Percentiles rank a stretch among this genome's conserved stretches.
Conservation (phyloP, 2,797 vertebrate genomes). For the Lacerta bilineata region DNA sequence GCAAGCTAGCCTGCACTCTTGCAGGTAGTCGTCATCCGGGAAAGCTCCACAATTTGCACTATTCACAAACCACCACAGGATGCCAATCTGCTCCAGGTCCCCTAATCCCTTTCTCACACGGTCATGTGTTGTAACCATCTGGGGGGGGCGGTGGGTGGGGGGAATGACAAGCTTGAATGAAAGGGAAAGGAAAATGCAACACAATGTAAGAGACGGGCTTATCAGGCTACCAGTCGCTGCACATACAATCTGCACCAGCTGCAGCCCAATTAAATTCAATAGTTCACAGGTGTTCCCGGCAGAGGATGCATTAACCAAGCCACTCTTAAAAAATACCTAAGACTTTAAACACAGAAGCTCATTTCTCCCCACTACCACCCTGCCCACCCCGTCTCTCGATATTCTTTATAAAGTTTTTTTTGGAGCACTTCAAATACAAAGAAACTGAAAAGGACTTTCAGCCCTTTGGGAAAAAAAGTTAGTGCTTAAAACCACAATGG, state of each 20-base stretch:
- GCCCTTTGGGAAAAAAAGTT: slow-evolving; percentile 47
- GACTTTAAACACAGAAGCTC: slow-evolving; percentile 68
- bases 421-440: slow-evolving; percentile 79
- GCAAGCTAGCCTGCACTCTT: slow-evolving; percentile 31
- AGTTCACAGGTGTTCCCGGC: slow-evolving; percentile 82
- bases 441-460: slow-evolving; percentile 75
- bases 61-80: slow-evolving; percentile 74
- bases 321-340: slow-evolving; percentile 79
- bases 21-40: slow-evolving; percentile 76
- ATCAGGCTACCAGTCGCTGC: slow-evolving; percentile 64
- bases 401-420: slow-evolving; percentile 77
- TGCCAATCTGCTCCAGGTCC: slow-evolving; percentile 73
- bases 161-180: slow-evolving; percentile 72
- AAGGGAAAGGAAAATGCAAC: slow-evolving; percentile 67
- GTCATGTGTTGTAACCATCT: slow-evolving; percentile 71
- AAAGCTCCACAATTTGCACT: slow-evolving; percentile 65
- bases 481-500: slow-evolving; percentile 67
- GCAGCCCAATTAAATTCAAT: slow-evolving; percentile 80
- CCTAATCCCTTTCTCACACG: slow-evolving; percentile 77
- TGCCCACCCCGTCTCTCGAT: background rate
- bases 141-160: slow-evolving; percentile 55
- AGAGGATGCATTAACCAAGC: slow-evolving; percentile 75
- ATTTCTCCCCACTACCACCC: slow-evolving; percentile 48
- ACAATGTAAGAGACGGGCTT: slow-evolving; percentile 66
- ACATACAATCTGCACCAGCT: slow-evolving; percentile 76